These are phyloP conservation scores for Cabera pusaria DNA, from an alignment of 2,888 invertebrate genomes.

Conservation along the genomic window DNA sequence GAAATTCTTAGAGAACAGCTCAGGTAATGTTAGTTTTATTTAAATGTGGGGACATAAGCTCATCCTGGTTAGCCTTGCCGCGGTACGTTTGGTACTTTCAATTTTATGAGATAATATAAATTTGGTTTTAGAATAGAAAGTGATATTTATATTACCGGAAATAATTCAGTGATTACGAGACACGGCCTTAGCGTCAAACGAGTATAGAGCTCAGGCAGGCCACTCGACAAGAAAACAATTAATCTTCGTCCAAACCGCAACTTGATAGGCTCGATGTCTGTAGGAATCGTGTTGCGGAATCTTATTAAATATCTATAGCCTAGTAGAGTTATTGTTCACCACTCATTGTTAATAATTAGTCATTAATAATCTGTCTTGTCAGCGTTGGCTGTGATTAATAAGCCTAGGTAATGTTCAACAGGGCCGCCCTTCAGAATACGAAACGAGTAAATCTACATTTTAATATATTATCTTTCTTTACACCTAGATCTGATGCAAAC, in stretches of 20 bases:
- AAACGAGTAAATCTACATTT: slow-evolving; percentile 23
- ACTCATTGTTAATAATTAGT: slow-evolving; percentile 70
- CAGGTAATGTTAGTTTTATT: slow-evolving; percentile 35
- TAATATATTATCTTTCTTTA: slow-evolving; percentile 1
- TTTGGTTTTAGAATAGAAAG: slow-evolving; percentile 39
- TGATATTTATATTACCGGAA: slow-evolving; percentile 29
- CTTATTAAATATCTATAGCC: slow-evolving; percentile 68
- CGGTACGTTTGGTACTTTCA: slow-evolving; percentile 30
- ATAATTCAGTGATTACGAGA: slow-evolving; percentile 38
- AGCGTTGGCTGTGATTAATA: slow-evolving; percentile 60
- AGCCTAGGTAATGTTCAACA: slow-evolving; percentile 45
- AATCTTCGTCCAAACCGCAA: slow-evolving; percentile 71
- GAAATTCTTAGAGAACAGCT: slow-evolving; percentile 31
- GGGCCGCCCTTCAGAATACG: slow-evolving; percentile 35
- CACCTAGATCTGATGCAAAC: background rate
- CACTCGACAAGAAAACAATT: slow-evolving; percentile 56
- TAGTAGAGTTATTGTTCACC: slow-evolving; percentile 64
- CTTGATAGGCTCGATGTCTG: slow-evolving; percentile 63
- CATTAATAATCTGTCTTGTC: slow-evolving; percentile 71
- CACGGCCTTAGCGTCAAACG: slow-evolving; percentile 44
- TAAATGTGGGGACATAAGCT: slow-evolving; percentile 29
- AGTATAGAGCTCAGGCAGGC: slow-evolving; percentile 48
- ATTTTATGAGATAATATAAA: slow-evolving; percentile 28
- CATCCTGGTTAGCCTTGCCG: slow-evolving; percentile 37
- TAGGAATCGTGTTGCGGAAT: slow-evolving; percentile 71